phyloP scores from a whole-genome alignment of 2,888 invertebrate genomes.

The Cephus nigrinus region DNA sequence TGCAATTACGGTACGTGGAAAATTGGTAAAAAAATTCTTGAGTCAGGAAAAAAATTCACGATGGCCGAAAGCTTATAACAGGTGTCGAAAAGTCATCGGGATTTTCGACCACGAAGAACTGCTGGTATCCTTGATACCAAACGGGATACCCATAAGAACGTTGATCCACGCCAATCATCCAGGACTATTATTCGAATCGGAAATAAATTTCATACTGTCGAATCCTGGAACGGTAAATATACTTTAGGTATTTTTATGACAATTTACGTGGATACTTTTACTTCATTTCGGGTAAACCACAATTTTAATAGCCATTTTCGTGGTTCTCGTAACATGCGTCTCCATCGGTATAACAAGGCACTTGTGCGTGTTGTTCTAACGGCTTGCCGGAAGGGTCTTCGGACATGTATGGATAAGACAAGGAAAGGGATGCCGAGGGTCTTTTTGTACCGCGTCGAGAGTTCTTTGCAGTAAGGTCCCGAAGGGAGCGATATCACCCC shows the following conservation, averaged over 20 bases:
- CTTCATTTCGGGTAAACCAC: background rate
- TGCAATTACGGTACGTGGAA: too few relatives aligned
- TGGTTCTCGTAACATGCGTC: background rate
- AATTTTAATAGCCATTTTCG: background rate
- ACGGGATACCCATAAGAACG: background rate
- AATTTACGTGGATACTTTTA: background rate
- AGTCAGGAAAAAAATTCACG: too few relatives aligned
- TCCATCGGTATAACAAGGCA: background rate
- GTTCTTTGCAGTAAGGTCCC: background rate
- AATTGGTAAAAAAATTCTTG: too few relatives aligned
- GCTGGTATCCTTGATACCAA: background rate
- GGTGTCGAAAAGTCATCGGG: too few relatives aligned
- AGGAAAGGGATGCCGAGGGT: background rate
- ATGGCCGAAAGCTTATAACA: too few relatives aligned
- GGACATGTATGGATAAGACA: background rate
- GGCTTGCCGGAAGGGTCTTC: background rate
- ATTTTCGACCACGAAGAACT: background rate
- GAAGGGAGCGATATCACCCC: background rate
- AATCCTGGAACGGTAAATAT: background rate
- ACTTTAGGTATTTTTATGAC: background rate
- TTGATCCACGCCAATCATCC: background rate
- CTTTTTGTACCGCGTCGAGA: background rate
- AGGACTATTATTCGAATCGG: background rate
- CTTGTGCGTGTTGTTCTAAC: background rate
- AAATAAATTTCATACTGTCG: background rate